Evolutionary conservation across 2,113 vertebrate genomes (phyloP).

Genomic region (Ctenodactylus gundi): DNA sequence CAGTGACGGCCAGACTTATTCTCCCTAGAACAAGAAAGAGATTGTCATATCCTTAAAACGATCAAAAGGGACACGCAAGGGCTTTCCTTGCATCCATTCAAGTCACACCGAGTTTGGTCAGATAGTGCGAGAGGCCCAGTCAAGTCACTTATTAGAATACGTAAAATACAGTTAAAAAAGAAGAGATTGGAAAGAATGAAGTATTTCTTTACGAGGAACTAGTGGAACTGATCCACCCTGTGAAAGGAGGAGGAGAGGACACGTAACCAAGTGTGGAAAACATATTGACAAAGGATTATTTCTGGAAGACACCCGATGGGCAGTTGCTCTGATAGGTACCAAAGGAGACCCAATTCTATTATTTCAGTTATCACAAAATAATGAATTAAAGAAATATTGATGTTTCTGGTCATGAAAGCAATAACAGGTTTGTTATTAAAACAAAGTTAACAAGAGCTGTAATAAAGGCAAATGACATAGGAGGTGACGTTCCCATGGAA

Average conservation of each 20-base stretch:
- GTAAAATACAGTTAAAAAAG: slow-evolving; percentile 65
- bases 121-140: slow-evolving; percentile 65
- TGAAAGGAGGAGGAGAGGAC: slow-evolving; percentile 46
- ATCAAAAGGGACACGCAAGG: slow-evolving; percentile 70
- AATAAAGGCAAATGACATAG: background rate
- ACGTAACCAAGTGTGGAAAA: slow-evolving; percentile 58
- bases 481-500: background rate
- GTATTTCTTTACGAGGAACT: slow-evolving; percentile 62
- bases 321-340: background rate
- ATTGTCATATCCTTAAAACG: slow-evolving; percentile 42
- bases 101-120: slow-evolving; percentile 45
- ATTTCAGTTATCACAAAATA: background rate
- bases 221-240: slow-evolving; percentile 43
- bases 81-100: slow-evolving; percentile 54
- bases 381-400: background rate
- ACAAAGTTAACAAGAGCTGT: background rate
- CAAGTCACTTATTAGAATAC: slow-evolving; percentile 49
- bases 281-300: background rate
- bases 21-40: slow-evolving; percentile 68
- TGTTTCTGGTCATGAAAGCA: background rate
- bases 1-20: slow-evolving; percentile 29
- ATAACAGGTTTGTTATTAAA: background rate
- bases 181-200: slow-evolving; percentile 42
- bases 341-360: background rate
- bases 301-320: background rate